Evolutionary conservation across 2,888 invertebrate genomes (phyloP).

Genomic region (Drosophila yooni): DNA sequence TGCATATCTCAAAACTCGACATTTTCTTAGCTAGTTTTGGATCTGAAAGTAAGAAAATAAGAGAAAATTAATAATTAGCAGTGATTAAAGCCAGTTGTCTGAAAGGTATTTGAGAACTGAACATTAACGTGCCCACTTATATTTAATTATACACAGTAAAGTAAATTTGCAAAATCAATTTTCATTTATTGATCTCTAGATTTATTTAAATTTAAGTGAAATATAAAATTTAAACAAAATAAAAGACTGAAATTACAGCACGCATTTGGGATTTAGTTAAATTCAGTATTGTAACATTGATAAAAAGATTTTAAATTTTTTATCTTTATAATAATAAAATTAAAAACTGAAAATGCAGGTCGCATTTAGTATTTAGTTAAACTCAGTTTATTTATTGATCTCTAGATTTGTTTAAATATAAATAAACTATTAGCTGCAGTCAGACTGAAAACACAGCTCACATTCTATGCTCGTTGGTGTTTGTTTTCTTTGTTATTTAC

Average conservation of each 20-base stretch:
- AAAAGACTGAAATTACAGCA: not conserved
- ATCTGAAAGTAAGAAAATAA: constrained; percentile 28
- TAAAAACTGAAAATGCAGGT: not conserved
- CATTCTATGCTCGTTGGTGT: not conserved
- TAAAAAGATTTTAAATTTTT: not conserved
- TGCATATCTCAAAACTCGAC: constrained; percentile 34
- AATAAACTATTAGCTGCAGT: not conserved
- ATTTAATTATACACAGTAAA: not conserved
- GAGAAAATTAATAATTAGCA: not conserved
- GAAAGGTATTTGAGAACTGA: not conserved
- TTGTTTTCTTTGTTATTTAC: not conserved
- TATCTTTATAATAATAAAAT: not conserved
- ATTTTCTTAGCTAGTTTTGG: constrained; percentile 38
- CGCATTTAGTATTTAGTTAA: not conserved
- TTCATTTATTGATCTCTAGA: not conserved
- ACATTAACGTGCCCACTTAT: not conserved
- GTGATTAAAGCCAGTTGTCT: not conserved
- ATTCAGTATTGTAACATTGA: not conserved
- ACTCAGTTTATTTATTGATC: not conserved
- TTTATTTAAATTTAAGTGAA: not conserved
- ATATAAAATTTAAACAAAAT: no score
- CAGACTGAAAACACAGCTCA: not conserved
- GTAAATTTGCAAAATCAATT: not conserved
- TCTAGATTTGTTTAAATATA: not conserved
- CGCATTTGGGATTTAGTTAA: not conserved